Conservation (phyloP, 1,140 invertebrate species). For the Hypothenemus hampei region DNA sequence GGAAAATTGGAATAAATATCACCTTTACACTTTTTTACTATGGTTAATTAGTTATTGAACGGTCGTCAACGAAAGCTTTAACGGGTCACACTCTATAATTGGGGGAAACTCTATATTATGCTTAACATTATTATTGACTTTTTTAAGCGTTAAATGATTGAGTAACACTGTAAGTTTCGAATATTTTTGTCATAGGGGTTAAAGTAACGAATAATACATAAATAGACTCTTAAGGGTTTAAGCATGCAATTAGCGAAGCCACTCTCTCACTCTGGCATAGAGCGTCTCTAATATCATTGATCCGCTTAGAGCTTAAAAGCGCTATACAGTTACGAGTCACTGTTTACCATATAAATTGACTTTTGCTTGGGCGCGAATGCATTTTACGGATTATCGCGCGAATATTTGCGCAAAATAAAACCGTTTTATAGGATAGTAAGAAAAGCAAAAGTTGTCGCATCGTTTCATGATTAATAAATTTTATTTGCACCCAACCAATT, state of each 20-base stretch:
- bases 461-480: neutral
- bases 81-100: too few species aligned
- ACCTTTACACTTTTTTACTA: too few species aligned
- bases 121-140: too few species aligned
- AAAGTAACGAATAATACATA: too few species aligned
- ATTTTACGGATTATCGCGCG: conserved; percentile 9
- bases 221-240: too few species aligned
- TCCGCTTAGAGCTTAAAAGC: conserved; percentile 22
- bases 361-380: conserved; percentile 1
- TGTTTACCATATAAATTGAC: conserved; percentile 26
- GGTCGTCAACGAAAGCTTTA: too few species aligned
- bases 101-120: too few species aligned
- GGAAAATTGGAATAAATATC: too few species aligned
- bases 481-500: neutral
- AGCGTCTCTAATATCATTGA: conserved; percentile 9
- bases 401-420: conserved; percentile 5
- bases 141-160: too few species aligned
- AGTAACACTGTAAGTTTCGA: too few species aligned
- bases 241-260: conserved; percentile 20
- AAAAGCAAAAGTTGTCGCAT: neutral
- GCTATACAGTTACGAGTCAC: conserved; percentile 22
- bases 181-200: too few species aligned
- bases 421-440: neutral
- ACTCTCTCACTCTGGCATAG: conserved; percentile 9
- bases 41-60: too few species aligned